A percentile compares a stretch with the other conserved stretches of the same genome.
These are phyloP conservation scores for Paraescarpia echinospica DNA, from an alignment of 1,140 invertebrate genomes.

Conservation along the genomic window DNA sequence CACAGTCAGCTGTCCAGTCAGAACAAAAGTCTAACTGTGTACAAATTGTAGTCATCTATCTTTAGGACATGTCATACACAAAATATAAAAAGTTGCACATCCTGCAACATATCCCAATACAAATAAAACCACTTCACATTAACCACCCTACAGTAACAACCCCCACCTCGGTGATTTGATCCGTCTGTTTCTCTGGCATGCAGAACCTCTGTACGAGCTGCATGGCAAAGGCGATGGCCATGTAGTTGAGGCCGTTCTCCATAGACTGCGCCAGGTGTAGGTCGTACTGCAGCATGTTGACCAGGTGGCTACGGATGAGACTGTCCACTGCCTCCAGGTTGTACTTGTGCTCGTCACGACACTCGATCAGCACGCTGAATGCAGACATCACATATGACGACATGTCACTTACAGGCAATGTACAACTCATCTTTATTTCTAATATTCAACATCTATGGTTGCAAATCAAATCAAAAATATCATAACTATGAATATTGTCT, in stretches of 20 bases:
- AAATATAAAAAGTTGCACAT: too few relatives aligned
- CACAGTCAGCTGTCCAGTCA: too few relatives aligned
- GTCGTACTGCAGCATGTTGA: slow-evolving; percentile 79
- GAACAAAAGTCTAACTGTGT: not conserved
- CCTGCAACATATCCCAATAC: too few relatives aligned
- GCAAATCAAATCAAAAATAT: not conserved
- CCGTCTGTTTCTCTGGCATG: slow-evolving; percentile 70
- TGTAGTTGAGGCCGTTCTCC: slow-evolving; percentile 82
- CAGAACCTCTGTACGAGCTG: slow-evolving; percentile 86
- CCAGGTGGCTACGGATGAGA: slow-evolving; percentile 73
- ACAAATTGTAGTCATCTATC: not conserved
- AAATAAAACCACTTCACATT: not conserved
- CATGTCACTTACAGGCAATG: not conserved
- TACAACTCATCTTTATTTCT: not conserved
- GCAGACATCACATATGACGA: not conserved
- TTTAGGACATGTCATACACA: too few relatives aligned
- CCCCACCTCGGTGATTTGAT: slow-evolving; percentile 8
- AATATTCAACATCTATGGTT: not conserved
- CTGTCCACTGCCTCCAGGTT: slow-evolving; percentile 90
- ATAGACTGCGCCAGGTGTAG: slow-evolving; percentile 77
- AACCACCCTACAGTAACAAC: not conserved
- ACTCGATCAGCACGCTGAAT: slow-evolving; percentile 68
- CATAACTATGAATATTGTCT: not conserved
- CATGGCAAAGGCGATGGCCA: slow-evolving; percentile 86
- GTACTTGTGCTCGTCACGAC: slow-evolving; percentile 82